Base-by-base conservation (phyloP, 2,888 invertebrate genomes). In the Eupithecia insigniata region DNA sequence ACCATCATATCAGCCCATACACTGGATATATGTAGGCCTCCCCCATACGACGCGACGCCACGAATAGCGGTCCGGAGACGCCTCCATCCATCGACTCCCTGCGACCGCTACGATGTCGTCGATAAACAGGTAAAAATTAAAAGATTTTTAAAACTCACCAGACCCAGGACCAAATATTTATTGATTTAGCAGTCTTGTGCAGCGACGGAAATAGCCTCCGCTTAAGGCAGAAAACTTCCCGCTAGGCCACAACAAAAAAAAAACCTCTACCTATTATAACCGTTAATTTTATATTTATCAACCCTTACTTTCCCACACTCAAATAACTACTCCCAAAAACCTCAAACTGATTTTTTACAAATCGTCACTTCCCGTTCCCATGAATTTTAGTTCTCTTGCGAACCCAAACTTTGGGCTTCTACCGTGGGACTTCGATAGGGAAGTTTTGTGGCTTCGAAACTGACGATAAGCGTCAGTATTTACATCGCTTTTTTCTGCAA, bases 351-450 rank as follows among this genome's bases (percentile, higher is more conserved):
- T 68, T 69, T 73, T 70, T 72, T 30, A 28, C 32, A 46, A 28
- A 30, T 22, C 10, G 64, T 58, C 67, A 71, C 32, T 72, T 77
- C 69, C 67, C 43, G 71, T 82, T 80, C 79, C 78, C 80, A 82
- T 77, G 78, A 74, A n/a, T 61, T 71, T 71, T 66, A 70, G 74
- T 79, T 81, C 82, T 78, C 83, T 78, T 76, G 83, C 76, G 80
- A 83, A 82, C 78, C 74, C 39, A 69, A 72, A 70, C 67, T 72
- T 78, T 65, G 62, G 55, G 70, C 55, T 55, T 61, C 73, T 73
- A 77, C 77, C 81, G 84, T 84, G 84, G 76, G 83, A 83, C 71
- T 71, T 28, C 67, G 58, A 58, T 66, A 32, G 67, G 72, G 75
- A 70, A 72, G 32, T 74, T 75, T 67, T 75, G 18, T 51, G 76